These are phyloP conservation scores for Pedicia rivosa DNA, from an alignment of 2,888 invertebrate genomes.

Conservation along the genomic window DNA sequence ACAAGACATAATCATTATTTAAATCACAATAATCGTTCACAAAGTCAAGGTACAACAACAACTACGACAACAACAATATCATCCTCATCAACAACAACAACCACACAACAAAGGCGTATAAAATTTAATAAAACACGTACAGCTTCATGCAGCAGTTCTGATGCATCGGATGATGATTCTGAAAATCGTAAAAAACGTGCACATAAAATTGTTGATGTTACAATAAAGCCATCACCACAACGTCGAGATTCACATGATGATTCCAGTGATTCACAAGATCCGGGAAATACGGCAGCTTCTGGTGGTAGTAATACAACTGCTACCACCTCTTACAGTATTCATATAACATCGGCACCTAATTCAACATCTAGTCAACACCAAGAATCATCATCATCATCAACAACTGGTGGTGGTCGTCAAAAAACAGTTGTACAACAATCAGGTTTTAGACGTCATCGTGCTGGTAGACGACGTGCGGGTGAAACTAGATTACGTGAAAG, in stretches of 20 bases:
- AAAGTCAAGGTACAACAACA: constrained; percentile 6
- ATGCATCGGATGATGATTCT: constrained; percentile 79
- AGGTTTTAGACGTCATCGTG: constrained; percentile 32
- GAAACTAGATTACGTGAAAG: constrained; percentile 59
- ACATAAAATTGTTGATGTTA: constrained; percentile 46
- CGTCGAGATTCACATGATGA: constrained; percentile 72
- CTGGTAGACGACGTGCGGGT: constrained; percentile 39
- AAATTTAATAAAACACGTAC: constrained; percentile 57
- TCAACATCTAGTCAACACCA: constrained; percentile 3
- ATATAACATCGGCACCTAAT: constrained; percentile 8
- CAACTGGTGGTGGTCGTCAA: constrained; percentile 10
- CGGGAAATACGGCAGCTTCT: constrained; percentile 34
- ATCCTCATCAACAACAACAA: constrained; percentile 19
- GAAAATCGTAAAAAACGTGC: constrained; percentile 68
- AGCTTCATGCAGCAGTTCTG: constrained; percentile 89
- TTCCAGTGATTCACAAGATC: constrained; percentile 71
- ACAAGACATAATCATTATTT: constrained; percentile 17
- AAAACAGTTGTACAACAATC: constrained; percentile 12
- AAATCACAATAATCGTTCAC: constrained; percentile 10
- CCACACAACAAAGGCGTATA: constrained; percentile 39
- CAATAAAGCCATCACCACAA: constrained; percentile 41
- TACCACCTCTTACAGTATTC: constrained; percentile 7
- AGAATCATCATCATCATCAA: constrained; percentile 10
- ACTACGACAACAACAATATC: constrained; percentile 15
- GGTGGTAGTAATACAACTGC: constrained; percentile 13